These are phyloP conservation scores for Verasper variegatus DNA, from an alignment of 2,113 vertebrate genomes.

Conservation along the genomic window DNA sequence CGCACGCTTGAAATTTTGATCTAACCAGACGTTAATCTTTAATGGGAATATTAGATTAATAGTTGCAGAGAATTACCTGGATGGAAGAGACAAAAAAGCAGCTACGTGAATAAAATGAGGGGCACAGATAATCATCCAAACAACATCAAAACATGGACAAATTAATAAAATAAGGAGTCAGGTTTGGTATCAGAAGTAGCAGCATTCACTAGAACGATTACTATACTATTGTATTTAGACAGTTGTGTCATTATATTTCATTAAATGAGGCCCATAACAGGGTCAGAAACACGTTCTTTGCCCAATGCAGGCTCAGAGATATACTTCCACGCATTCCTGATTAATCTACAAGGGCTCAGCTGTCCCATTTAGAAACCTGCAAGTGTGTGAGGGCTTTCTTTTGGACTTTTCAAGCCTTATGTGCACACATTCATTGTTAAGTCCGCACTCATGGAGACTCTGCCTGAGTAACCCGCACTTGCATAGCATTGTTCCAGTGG, in stretches of 20 bases:
- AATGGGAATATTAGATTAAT: constrained; percentile 24
- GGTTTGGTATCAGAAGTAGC: neutral
- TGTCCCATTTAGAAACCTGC: too few relatives aligned
- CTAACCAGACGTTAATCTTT: constrained; percentile 21
- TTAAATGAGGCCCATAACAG: neutral
- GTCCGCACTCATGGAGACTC: too few relatives aligned
- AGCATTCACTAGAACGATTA: too few relatives aligned
- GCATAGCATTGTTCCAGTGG: too few relatives aligned
- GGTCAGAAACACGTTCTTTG: neutral
- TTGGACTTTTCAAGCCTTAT: too few relatives aligned
- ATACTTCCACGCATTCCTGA: too few relatives aligned
- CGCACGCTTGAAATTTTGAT: constrained; percentile 26
- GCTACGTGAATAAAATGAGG: neutral
- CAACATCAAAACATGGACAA: neutral
- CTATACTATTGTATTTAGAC: neutral
- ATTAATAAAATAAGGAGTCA: neutral
- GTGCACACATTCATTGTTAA: too few relatives aligned
- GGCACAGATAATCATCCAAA: neutral
- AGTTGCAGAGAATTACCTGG: constrained; percentile 17
- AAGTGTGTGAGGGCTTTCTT: too few relatives aligned
- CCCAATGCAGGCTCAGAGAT: neutral
- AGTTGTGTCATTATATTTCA: neutral
- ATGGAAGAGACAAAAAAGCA: neutral
- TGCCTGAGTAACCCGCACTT: too few relatives aligned
- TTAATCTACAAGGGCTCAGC: too few relatives aligned